Percentiles rank a stretch among this genome's conserved stretches.
phyloP scores from a whole-genome alignment of 2,113 vertebrate species.

The Craseonycteris thonglongyai region DNA sequence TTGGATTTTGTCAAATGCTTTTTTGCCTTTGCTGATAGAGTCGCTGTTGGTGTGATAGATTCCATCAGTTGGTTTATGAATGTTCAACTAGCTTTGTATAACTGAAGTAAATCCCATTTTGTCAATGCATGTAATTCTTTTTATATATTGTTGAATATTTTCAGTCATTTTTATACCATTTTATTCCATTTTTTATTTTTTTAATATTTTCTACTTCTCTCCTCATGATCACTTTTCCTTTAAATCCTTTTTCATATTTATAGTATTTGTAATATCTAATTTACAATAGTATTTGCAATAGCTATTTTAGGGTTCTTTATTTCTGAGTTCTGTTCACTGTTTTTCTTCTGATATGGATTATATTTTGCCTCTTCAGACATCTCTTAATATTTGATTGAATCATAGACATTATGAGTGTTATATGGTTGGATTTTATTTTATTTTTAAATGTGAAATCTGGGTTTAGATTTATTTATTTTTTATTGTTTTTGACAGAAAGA shows the following conservation, averaged over 20 bases:
- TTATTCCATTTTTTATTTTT: neutral
- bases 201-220: neutral
- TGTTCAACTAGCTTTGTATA: too few relatives aligned
- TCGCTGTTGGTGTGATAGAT: neutral
- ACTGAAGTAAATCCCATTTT: neutral
- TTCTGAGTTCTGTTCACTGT: neutral
- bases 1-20: neutral
- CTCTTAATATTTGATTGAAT: neutral
- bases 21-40: neutral
- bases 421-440: neutral
- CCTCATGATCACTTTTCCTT: neutral
- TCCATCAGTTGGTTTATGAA: neutral
- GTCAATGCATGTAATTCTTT: neutral
- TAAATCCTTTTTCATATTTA: neutral
- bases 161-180: neutral
- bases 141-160: neutral
- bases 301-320: neutral
- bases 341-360: neutral
- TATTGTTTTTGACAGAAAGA: too few relatives aligned
- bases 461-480: too few relatives aligned
- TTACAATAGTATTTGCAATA: neutral
- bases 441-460: too few relatives aligned
- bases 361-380: neutral
- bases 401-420: neutral
- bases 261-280: neutral